Percentiles rank a stretch among this genome's conserved stretches.
phyloP scores from a whole-genome alignment of 2,888 invertebrate genomes.

The Hylaea fasciaria region DNA sequence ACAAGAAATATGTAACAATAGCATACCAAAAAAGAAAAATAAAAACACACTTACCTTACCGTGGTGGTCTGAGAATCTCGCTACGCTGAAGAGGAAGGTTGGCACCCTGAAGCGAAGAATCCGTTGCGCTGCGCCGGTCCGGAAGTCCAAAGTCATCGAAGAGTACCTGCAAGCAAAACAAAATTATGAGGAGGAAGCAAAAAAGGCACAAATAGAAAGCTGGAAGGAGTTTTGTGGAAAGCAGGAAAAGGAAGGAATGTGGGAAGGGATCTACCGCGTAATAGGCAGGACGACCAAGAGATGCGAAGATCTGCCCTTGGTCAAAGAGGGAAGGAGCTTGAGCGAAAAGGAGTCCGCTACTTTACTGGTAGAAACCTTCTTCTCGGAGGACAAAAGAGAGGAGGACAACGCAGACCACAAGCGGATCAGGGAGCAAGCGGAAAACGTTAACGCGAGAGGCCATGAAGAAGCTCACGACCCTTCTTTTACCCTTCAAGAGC shows the following conservation, averaged over 20 bases:
- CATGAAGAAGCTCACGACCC: slow-evolving; percentile 24
- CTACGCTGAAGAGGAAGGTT: slow-evolving; percentile 26
- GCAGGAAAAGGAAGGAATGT: slow-evolving; percentile 17
- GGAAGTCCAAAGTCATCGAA: slow-evolving; percentile 24
- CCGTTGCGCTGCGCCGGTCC: slow-evolving; percentile 32
- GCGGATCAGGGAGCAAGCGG: not conserved
- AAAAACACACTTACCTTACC: slow-evolving; percentile 20
- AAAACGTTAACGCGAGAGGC: not conserved
- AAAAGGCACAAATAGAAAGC: slow-evolving; percentile 25
- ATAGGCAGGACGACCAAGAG: not conserved
- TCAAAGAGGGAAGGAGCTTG: not conserved
- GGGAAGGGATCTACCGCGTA: slow-evolving; percentile 24
- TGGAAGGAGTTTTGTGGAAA: slow-evolving; percentile 34
- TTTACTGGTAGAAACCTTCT: too few species aligned
- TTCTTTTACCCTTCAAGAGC: too few species aligned
- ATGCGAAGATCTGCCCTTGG: slow-evolving; percentile 3
- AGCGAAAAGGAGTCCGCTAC: not conserved
- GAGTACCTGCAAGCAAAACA: slow-evolving; percentile 34
- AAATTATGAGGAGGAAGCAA: slow-evolving; percentile 24
- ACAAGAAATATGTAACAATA: slow-evolving; percentile 5
- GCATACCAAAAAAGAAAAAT: slow-evolving; percentile 16
- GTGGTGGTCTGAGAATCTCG: slow-evolving; percentile 42
- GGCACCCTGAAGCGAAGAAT: slow-evolving; percentile 34
- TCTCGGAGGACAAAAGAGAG: not conserved
- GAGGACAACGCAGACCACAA: slow-evolving; percentile 11